Evolutionary conservation across 2,797 vertebrate genomes (phyloP).

Genomic region (Triplophysa bombifrons): DNA sequence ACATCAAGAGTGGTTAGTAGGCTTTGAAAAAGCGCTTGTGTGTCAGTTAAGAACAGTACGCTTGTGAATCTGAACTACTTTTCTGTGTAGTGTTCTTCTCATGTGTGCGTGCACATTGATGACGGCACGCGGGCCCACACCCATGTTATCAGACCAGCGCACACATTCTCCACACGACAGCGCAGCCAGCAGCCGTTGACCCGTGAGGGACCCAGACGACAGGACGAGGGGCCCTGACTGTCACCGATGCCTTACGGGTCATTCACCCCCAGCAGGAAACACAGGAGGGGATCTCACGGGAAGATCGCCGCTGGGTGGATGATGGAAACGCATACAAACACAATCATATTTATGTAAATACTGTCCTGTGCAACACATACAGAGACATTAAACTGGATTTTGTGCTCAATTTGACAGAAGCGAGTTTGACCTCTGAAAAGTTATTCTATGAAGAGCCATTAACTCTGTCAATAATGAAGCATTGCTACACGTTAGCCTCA

Average conservation of each 20-base stretch:
- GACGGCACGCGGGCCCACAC: conserved; percentile 46
- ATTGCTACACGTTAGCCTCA: not conserved
- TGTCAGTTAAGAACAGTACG: not conserved
- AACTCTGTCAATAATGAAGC: not conserved
- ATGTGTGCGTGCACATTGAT: not conserved
- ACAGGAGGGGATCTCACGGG: conserved; percentile 30
- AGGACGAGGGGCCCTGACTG: conserved; percentile 6
- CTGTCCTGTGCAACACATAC: too few relatives aligned
- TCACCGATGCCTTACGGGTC: not conserved
- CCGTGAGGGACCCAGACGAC: not conserved
- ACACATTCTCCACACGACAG: conserved; percentile 13
- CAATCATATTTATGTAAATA: not conserved
- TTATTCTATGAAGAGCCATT: too few relatives aligned
- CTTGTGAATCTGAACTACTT: too few relatives aligned
- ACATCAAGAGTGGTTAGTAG: not conserved
- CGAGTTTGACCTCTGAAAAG: not conserved
- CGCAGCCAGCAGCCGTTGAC: conserved; percentile 18
- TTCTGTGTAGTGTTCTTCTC: not conserved
- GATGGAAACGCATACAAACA: conserved; percentile 31
- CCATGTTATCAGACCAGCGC: conserved; percentile 52
- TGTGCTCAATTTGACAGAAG: too few relatives aligned
- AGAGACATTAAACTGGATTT: too few relatives aligned
- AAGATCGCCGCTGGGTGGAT: conserved; percentile 29
- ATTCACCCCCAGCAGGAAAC: conserved; percentile 43
- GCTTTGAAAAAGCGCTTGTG: not conserved